Base-by-base conservation (phyloP, 2,888 invertebrate genomes). In the Oscheius sp. region DNA sequence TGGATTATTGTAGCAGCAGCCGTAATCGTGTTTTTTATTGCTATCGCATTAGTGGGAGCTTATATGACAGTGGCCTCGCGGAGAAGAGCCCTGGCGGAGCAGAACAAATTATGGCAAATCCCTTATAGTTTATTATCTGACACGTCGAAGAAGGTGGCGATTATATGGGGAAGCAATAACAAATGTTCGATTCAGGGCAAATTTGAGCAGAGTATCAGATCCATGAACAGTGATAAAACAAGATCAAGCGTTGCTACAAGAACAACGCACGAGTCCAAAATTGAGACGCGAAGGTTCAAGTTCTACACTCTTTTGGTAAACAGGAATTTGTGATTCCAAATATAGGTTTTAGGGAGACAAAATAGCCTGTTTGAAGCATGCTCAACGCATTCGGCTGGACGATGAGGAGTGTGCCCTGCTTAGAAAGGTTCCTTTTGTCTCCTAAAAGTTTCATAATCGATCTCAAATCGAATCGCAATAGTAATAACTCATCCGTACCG, bases 1-100 rank as follows among this genome's bases (percentile, higher is more conserved):
- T 76, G 79, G 35, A 77, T 84, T 13, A 62, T 82, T 33, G 77
- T 78, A 1, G 79, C 77, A 10, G 76, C 78, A 0, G 70, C 79
- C 9, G 42, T 70, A 35, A 35, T 70, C 35, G 37, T 55, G 7
- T 51, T 70, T 21, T 73, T 79, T 21, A 68, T 80, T 55, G 60
- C 76, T 48, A 47, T 84, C 53, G 76, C 76, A 9, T 68, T 76
- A 53, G 66, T 53, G 7, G 77, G 79, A 32, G n/a, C 33, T 1
- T 65, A 65, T 32, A 65, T 65, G 65, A 50, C 65, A 1, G 42
- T 70, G 21, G n/a, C 35, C 33, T 55, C 70, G 1, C 5, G 58
- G 62, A 33, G 80, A 79, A 55, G 57, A 74, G 42, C 76, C 77
- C 29, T 60, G 74, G 11, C 59, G 72, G 57, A 76, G 78, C 68